A percentile compares a stretch with the other conserved stretches of the same genome.
These are phyloP conservation scores for Carterocephalus palaemon DNA, from an alignment of 2,888 invertebrate species.

Conservation along the genomic window DNA sequence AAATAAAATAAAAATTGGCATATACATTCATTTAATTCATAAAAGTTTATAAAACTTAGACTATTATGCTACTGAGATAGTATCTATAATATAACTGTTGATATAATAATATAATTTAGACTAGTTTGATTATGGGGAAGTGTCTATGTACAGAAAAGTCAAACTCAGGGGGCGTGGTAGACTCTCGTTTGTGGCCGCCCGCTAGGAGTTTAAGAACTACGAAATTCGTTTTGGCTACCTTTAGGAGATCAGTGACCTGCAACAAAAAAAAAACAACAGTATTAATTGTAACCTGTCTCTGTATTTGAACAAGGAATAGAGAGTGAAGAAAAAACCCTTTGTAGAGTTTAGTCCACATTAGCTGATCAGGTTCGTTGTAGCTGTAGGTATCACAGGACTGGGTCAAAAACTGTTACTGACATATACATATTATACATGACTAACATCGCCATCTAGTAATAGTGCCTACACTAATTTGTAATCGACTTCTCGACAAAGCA, in stretches of 20 bases:
- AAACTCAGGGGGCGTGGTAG: conserved; percentile 91
- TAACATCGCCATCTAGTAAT: too few relatives aligned
- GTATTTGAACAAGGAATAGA: too few relatives aligned
- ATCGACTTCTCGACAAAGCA: too few relatives aligned
- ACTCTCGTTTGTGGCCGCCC: conserved; percentile 94
- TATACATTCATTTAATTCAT: conserved; percentile 17
- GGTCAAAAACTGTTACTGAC: too few relatives aligned
- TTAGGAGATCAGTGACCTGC: conserved; percentile 88
- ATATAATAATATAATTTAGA: conserved; percentile 40
- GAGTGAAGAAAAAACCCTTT: too few relatives aligned
- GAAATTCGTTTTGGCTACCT: conserved; percentile 96
- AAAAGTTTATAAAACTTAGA: conserved; percentile 15
- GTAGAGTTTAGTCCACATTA: too few relatives aligned
- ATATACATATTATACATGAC: too few relatives aligned
- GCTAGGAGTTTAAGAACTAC: conserved; percentile 95
- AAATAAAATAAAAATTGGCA: conserved; percentile 2
- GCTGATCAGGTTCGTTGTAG: too few relatives aligned
- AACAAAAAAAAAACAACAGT: conserved; percentile 49
- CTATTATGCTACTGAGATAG: conserved; percentile 19
- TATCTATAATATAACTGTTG: conserved; percentile 6
- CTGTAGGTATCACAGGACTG: too few relatives aligned
- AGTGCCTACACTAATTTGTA: too few relatives aligned
- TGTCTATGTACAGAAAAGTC: conserved; percentile 93
- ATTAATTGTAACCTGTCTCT: too few relatives aligned
- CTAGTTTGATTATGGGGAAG: conserved; percentile 92